Evolutionary conservation across 1,140 invertebrate species (phyloP).

Genomic region (Leptinotarsa defecta): DNA sequence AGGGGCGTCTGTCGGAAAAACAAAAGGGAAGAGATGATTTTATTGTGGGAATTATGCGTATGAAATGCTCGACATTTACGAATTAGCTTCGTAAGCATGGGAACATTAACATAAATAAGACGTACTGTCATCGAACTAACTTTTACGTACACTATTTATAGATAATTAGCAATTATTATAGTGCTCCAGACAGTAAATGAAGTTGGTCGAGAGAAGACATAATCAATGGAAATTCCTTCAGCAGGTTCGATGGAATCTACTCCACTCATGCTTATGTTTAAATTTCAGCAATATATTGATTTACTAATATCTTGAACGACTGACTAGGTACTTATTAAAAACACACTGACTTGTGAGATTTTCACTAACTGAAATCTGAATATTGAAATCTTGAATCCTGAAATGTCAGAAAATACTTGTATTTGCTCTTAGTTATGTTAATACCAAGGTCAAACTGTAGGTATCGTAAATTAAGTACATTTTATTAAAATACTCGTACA

Average conservation of each 20-base stretch:
- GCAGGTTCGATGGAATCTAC: not conserved
- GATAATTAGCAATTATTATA: not conserved
- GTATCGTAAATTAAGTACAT: too few relatives aligned
- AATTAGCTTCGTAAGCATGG: slow-evolving; percentile 14
- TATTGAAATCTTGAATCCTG: too few relatives aligned
- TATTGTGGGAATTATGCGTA: slow-evolving; percentile 9
- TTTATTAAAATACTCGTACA: too few relatives aligned
- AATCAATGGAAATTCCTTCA: not conserved
- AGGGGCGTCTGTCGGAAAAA: not conserved
- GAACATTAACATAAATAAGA: slow-evolving; percentile 13
- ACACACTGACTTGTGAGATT: too few relatives aligned
- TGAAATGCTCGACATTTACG: slow-evolving; percentile 7
- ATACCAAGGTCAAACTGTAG: too few relatives aligned
- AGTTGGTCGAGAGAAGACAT: not conserved
- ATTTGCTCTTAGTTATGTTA: too few relatives aligned
- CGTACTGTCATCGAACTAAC: not conserved
- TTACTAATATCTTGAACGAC: too few relatives aligned
- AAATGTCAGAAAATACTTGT: too few relatives aligned
- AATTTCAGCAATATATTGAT: too few relatives aligned
- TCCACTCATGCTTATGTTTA: too few relatives aligned
- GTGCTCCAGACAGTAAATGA: not conserved
- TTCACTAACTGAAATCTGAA: too few relatives aligned
- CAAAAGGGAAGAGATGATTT: not conserved
- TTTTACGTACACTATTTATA: not conserved
- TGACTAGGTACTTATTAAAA: too few relatives aligned